phyloP scores from a whole-genome alignment of 2,888 invertebrate species.

The Chrysomela aeneicollis region DNA sequence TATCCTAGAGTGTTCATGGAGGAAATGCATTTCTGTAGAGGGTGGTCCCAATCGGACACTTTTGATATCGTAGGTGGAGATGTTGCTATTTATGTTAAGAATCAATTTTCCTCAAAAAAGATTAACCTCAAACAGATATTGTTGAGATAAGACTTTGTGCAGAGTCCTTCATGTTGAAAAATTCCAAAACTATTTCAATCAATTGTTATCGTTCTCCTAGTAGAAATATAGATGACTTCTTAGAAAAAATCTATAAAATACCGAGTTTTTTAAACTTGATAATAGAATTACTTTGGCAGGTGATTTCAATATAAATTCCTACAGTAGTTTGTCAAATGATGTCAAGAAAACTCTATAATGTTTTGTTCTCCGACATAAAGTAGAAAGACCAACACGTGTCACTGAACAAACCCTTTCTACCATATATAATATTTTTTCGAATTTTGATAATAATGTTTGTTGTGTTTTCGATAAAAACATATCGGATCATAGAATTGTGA shows the following conservation, averaged over 20 bases:
- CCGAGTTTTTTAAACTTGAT: neutral
- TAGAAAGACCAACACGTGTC: slow-evolving; percentile 12
- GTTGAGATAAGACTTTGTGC: slow-evolving; percentile 14
- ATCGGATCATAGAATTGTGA: too few species aligned
- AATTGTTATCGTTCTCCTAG: slow-evolving; percentile 10
- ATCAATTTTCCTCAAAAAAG: neutral
- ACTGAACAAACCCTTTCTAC: slow-evolving; percentile 9
- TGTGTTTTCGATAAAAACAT: too few species aligned
- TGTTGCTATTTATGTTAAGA: neutral
- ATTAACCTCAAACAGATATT: slow-evolving; percentile 3
- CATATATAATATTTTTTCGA: too few species aligned
- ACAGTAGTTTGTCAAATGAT: neutral
- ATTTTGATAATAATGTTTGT: too few species aligned
- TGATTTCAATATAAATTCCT: slow-evolving; percentile 10
- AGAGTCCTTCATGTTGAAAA: neutral
- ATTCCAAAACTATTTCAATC: slow-evolving; percentile 6
- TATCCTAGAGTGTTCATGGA: neutral
- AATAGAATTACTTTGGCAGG: slow-evolving; percentile 4
- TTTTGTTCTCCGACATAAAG: slow-evolving; percentile 12
- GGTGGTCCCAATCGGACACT: too few species aligned
- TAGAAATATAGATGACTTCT: slow-evolving; percentile 5
- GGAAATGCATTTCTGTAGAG: neutral
- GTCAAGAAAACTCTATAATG: slow-evolving; percentile 11
- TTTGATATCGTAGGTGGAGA: neutral
- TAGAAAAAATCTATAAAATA: slow-evolving; percentile 6